Percentiles rank a stretch among this genome's conserved stretches.
Conservation (phyloP, 2,888 invertebrate genomes). For the Globia sparganii region DNA sequence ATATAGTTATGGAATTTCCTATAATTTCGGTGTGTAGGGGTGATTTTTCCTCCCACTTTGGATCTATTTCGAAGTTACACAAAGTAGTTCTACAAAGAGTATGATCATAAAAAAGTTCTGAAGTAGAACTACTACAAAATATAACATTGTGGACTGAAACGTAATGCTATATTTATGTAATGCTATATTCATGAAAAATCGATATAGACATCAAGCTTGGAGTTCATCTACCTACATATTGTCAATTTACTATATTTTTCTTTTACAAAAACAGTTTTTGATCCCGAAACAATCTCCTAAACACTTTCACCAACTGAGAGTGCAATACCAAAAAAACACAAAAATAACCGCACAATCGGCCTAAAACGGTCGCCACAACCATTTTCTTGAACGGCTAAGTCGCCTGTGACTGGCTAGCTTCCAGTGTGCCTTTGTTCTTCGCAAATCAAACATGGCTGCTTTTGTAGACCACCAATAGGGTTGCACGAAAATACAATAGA, state of each 20-base stretch:
- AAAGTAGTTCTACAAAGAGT: neutral
- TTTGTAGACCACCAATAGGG: conserved; percentile 52
- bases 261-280: neutral
- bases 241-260: neutral
- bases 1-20: too few species aligned
- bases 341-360: conserved; percentile 46
- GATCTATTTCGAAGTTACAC: neutral
- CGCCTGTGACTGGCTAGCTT: conserved; percentile 34
- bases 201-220: neutral
- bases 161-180: too few species aligned
- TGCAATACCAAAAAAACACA: neutral
- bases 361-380: conserved; percentile 43
- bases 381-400: conserved; percentile 48
- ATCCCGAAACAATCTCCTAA: too few species aligned
- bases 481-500: neutral
- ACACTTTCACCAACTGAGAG: neutral
- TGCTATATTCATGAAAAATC: too few species aligned
- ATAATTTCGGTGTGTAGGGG: neutral
- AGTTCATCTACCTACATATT: neutral
- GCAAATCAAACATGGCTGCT: conserved; percentile 62
- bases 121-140: neutral
- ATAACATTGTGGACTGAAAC: neutral
- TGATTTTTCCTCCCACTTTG: neutral
- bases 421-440: conserved; percentile 59
- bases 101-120: neutral